These are phyloP conservation scores for Anodontia alba DNA, from an alignment of 2,888 invertebrate genomes.

Conservation along the genomic window DNA sequence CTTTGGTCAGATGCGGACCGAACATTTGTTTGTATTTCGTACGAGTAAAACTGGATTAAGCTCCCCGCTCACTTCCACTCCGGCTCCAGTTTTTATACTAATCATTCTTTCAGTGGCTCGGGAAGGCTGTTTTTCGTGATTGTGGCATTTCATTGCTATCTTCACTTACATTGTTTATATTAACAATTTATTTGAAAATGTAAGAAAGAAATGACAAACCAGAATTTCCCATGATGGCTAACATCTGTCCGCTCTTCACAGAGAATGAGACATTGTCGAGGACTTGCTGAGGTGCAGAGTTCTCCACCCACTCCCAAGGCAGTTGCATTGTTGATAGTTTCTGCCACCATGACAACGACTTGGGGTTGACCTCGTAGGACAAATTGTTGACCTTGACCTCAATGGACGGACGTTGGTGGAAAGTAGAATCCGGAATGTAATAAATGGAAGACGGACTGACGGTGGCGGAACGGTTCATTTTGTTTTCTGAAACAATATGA, in stretches of 20 bases:
- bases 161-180: no score
- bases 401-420: conserved; percentile 61
- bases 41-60: no score
- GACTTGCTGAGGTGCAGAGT: conserved; percentile 63
- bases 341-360: conserved; percentile 71
- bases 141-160: no score
- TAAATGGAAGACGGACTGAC: conserved; percentile 56
- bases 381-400: conserved; percentile 72
- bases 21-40: no score
- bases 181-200: no score
- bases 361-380: conserved; percentile 70
- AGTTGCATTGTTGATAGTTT: conserved; percentile 73
- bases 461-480: conserved; percentile 20
- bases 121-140: no score
- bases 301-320: conserved; percentile 75
- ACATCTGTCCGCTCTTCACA: conserved; percentile 76
- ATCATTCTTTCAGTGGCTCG: no score
- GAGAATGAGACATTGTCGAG: conserved; percentile 76
- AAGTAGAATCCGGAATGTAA: conserved; percentile 41
- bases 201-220: no score
- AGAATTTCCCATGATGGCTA: conserved; percentile 80
- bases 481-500: conserved; percentile 1
- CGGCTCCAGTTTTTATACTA: no score
- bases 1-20: no score
- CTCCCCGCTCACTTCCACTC: no score